A percentile compares a stretch with the other conserved stretches of the same genome.
These are phyloP conservation scores for Drosophila sproati DNA, from an alignment of 1,140 invertebrate genomes.

Conservation along the genomic window DNA sequence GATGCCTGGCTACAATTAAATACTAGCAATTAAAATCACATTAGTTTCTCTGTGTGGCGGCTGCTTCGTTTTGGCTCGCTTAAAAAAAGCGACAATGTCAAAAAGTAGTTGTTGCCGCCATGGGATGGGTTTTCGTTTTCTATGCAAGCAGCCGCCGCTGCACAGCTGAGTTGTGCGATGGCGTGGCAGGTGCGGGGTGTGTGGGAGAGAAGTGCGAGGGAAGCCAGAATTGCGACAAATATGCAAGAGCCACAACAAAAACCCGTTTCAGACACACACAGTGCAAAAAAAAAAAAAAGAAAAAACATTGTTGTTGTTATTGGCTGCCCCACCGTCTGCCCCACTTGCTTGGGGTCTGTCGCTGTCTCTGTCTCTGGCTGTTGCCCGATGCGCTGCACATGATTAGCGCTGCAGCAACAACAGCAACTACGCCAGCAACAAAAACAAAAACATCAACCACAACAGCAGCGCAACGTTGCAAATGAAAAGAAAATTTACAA, in stretches of 20 bases:
- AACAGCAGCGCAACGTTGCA: conserved; percentile 58
- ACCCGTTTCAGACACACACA: conserved; percentile 56
- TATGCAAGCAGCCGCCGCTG: conserved; percentile 12
- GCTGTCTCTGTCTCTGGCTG: conserved; percentile 14
- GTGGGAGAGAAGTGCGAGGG: not conserved
- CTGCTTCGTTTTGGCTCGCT: not conserved
- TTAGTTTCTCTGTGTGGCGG: conserved; percentile 40
- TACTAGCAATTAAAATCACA: conserved; percentile 65
- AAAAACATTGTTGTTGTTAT: conserved; percentile 44
- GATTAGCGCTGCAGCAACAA: conserved; percentile 64
- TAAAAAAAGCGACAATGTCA: conserved; percentile 4
- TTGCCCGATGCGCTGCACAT: conserved; percentile 56
- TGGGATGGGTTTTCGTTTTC: conserved; percentile 16
- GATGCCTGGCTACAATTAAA: conserved; percentile 20
- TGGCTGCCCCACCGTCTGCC: conserved; percentile 43
- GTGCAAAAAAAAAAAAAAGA: conserved; percentile 22
- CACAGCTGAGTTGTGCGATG: conserved; percentile 20
- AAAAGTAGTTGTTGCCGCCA: not conserved
- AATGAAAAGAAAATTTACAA: conserved; percentile 83
- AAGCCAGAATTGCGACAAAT: conserved; percentile 37
- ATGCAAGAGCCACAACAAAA: conserved; percentile 59
- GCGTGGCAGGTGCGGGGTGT: too few species aligned
- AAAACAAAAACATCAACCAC: conserved; percentile 22
- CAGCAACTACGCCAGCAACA: conserved; percentile 31
- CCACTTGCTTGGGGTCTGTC: conserved; percentile 62